These are phyloP conservation scores for Acanthochromis polyacanthus DNA, from an alignment of 2,113 vertebrate species.

Conservation along the genomic window DNA sequence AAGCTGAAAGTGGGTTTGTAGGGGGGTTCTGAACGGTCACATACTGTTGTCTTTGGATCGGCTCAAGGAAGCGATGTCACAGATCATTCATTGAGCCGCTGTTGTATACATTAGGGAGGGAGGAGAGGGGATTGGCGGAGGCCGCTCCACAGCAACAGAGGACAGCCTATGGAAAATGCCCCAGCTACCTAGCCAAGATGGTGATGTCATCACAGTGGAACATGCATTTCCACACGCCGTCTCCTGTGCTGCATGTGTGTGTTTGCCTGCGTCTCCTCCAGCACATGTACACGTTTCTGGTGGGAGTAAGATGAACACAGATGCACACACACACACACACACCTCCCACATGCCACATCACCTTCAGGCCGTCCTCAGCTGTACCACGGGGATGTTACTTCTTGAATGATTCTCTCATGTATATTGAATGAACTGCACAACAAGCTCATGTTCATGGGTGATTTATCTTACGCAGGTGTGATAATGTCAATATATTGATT, in stretches of 20 bases:
- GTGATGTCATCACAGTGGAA: conserved; percentile 84
- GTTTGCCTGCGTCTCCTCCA: conserved; percentile 5
- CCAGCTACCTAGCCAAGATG: conserved; percentile 61
- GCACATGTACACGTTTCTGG: conserved; percentile 18
- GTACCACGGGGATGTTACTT: conserved; percentile 52
- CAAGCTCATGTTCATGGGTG: conserved; percentile 73
- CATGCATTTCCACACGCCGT: conserved; percentile 66
- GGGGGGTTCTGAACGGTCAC: conserved; percentile 46
- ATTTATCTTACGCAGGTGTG: conserved; percentile 75
- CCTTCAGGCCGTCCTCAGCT: conserved; percentile 75
- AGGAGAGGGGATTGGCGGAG: conserved; percentile 81
- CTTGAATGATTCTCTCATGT: conserved; percentile 72
- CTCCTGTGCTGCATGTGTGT: conserved; percentile 48
- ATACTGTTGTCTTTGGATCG: conserved; percentile 80
- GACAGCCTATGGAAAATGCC: conserved; percentile 84
- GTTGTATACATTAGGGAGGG: conserved; percentile 79
- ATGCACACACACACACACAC: conserved; percentile 22
- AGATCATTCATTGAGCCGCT: conserved; percentile 76
- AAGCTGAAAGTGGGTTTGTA: conserved; percentile 26
- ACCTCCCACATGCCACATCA: conserved; percentile 70
- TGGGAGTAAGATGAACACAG: conserved; percentile 21
- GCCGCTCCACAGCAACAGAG: conserved; percentile 84
- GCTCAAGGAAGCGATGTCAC: conserved; percentile 70
- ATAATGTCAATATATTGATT: conserved; percentile 77
- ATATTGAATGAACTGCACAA: conserved; percentile 74